These are phyloP conservation scores for Ancistrus triradiatus DNA, from an alignment of 2,113 vertebrate species.

Conservation along the genomic window DNA sequence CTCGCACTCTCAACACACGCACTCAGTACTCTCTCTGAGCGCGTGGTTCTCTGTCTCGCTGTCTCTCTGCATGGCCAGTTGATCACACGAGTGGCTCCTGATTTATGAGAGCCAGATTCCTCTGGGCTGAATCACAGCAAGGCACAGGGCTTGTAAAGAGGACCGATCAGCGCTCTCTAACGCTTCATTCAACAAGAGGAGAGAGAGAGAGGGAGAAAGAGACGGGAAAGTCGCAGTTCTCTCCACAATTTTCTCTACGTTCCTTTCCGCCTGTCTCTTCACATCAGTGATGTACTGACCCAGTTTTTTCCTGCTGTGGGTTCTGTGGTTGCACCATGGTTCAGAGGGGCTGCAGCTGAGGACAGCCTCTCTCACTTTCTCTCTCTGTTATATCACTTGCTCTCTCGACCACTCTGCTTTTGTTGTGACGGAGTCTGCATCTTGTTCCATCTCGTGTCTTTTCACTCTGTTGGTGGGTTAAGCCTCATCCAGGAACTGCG, in stretches of 20 bases:
- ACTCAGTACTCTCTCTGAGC: constrained; percentile 14
- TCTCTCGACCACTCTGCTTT: constrained; percentile 27
- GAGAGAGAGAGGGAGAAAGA: too few relatives aligned
- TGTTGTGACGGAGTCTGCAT: neutral
- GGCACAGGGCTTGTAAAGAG: constrained; percentile 35
- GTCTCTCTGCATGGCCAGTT: constrained; percentile 19
- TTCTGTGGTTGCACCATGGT: constrained; percentile 45
- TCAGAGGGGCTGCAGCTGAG: constrained; percentile 47
- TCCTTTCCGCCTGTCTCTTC: constrained; percentile 26
- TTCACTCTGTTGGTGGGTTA: neutral
- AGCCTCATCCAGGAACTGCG: neutral
- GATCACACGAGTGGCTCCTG: constrained; percentile 26
- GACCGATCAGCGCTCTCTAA: neutral
- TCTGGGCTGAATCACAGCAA: constrained; percentile 42
- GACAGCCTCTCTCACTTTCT: constrained; percentile 47
- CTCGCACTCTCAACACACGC: neutral
- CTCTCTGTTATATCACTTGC: neutral
- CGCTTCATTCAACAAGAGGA: neutral
- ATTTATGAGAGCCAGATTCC: constrained; percentile 50
- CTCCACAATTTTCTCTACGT: neutral
- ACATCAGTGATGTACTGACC: constrained; percentile 39
- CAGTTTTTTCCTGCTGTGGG: constrained; percentile 46
- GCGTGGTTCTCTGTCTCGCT: neutral
- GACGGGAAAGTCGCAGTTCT: constrained; percentile 1
- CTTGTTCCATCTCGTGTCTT: neutral